Evolutionary conservation across 2,888 invertebrate genomes (phyloP).

Genomic region (Nephrotoma flavescens): DNA sequence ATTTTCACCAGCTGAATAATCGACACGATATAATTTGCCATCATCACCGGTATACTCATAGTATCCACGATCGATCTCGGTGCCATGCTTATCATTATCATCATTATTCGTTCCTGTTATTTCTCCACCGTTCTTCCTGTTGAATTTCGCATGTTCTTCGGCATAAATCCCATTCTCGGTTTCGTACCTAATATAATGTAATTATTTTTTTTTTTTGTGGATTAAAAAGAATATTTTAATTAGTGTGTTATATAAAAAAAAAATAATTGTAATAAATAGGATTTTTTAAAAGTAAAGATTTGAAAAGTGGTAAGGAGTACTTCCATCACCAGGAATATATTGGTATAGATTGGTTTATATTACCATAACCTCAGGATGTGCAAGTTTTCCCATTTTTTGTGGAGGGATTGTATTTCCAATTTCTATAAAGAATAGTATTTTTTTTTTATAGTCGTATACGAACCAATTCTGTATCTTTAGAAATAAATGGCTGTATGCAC

Average conservation of each 20-base stretch:
- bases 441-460: neutral
- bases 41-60: constrained; percentile 54
- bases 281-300: neutral
- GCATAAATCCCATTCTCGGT: constrained; percentile 41
- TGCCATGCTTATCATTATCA: constrained; percentile 35
- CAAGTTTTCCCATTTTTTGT: neutral
- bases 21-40: constrained; percentile 36
- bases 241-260: neutral
- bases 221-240: neutral
- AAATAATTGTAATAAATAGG: neutral
- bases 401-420: neutral
- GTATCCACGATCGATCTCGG: constrained; percentile 45
- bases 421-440: neutral
- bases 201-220: neutral
- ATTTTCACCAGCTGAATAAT: constrained; percentile 39
- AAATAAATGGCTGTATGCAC: neutral
- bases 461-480: neutral
- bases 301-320: neutral
- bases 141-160: constrained; percentile 40
- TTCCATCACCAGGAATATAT: neutral
- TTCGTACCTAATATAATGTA: constrained; percentile 31
- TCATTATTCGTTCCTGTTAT: neutral
- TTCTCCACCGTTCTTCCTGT: constrained; percentile 24
- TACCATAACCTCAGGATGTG: neutral
- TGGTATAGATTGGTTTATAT: neutral